Conservation (phyloP, 37 sponge, comb jelly and placozoan genomes). For the Geodia barretti region DNA sequence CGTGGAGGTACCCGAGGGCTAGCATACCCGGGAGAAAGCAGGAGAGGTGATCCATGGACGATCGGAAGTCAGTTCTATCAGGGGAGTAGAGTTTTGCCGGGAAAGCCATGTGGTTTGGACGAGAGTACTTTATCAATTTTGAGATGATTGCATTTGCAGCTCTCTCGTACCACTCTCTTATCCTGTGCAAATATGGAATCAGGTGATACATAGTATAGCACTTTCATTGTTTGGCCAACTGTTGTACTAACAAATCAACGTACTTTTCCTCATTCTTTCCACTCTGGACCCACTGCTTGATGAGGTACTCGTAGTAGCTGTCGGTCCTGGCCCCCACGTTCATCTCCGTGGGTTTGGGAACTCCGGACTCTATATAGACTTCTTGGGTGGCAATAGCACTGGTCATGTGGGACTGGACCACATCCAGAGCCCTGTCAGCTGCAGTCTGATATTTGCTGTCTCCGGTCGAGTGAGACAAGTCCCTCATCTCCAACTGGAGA, state of each 20-base stretch:
- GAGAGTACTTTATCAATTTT: conserved; percentile 50
- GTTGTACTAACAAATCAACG: too few species aligned
- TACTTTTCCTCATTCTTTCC: conserved; percentile 82
- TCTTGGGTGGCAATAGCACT: conserved; percentile 60
- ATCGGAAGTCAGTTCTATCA: background rate
- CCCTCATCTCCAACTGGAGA: conserved; percentile 93
- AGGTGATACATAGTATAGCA: background rate
- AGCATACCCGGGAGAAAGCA: conserved; percentile 90
- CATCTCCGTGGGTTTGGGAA: conserved; percentile 33
- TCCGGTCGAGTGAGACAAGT: conserved; percentile 73
- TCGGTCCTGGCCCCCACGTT: conserved; percentile 89
- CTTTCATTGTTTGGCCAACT: background rate
- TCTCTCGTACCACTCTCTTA: conserved; percentile 46
- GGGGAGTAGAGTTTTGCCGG: conserved; percentile 41
- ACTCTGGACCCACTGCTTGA: conserved; percentile 91
- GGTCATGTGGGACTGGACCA: conserved; percentile 40
- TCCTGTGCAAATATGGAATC: conserved; percentile 25
- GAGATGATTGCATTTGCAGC: conserved; percentile 49
- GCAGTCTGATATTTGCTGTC: conserved; percentile 57
- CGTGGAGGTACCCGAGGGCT: conserved; percentile 78
- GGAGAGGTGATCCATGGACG: conserved; percentile 58
- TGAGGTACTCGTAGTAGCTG: conserved; percentile 96
- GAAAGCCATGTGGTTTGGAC: conserved; percentile 70
- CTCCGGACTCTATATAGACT: conserved; percentile 57
- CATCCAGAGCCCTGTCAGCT: conserved; percentile 55